These are phyloP conservation scores for Tenebrosternarchus preto DNA, from an alignment of 2,113 vertebrate genomes.

Conservation along the genomic window DNA sequence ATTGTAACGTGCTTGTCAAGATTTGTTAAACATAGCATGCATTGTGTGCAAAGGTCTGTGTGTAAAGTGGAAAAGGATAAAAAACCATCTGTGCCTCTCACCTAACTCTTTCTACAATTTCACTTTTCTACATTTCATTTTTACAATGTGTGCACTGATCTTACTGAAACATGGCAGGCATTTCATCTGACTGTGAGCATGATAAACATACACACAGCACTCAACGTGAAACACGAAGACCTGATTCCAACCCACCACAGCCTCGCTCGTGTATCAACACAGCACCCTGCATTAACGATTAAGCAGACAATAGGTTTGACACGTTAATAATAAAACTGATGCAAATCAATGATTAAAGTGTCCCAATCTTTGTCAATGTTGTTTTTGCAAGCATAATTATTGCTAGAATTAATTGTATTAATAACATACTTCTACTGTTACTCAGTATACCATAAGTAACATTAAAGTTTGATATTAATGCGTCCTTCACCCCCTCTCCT, in stretches of 20 bases:
- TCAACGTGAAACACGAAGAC: not conserved
- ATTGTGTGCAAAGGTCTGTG: slow-evolving; percentile 53
- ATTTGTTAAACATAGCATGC: slow-evolving; percentile 50
- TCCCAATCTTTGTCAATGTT: not conserved
- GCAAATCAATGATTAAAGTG: slow-evolving; percentile 23
- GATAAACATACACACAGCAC: not conserved
- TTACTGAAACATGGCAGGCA: not conserved
- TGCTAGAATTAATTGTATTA: slow-evolving; percentile 1
- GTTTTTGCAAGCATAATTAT: not conserved
- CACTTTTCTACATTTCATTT: no score
- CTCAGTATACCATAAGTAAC: no score
- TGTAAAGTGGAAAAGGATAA: not conserved
- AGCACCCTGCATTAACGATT: slow-evolving; percentile 18
- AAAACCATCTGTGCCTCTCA: not conserved
- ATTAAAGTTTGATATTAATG: no score
- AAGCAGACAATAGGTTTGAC: not conserved
- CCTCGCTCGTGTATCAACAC: not conserved
- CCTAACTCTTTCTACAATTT: no score
- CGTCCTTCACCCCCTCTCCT: no score
- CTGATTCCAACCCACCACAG: not conserved
- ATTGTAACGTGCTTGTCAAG: slow-evolving; percentile 47
- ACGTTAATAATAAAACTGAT: slow-evolving; percentile 37
- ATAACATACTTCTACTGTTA: not conserved
- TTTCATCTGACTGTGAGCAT: not conserved
- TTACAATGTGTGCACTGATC: no score